Evolutionary conservation across 2,888 invertebrate genomes (phyloP).

Genomic region (Arge pagana): DNA sequence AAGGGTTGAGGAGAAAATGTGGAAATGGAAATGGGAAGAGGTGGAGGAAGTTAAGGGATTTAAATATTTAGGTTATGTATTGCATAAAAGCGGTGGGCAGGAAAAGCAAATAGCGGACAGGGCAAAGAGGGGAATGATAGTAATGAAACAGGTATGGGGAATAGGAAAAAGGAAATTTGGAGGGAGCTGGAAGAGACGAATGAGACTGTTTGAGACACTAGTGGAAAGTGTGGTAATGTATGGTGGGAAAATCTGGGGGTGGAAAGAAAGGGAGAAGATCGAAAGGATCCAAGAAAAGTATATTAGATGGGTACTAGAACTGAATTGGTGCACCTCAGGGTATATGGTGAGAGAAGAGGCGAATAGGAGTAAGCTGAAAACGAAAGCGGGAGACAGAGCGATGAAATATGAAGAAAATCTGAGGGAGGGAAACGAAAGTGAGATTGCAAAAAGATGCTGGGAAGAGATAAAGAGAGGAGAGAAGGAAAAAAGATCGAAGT

Average conservation of each 20-base stretch:
- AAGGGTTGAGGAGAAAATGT: neutral
- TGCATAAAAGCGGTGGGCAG: neutral
- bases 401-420: constrained; percentile 19
- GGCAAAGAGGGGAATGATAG: neutral
- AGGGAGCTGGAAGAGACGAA: constrained; percentile 15
- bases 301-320: constrained; percentile 15
- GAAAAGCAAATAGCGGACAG: neutral
- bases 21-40: neutral
- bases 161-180: too few relatives aligned
- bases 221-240: constrained; percentile 15
- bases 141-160: neutral
- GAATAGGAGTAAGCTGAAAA: constrained; percentile 16
- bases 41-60: neutral
- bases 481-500: neutral
- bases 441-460: neutral
- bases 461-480: neutral
- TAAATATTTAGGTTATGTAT: neutral
- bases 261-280: constrained; percentile 13
- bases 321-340: constrained; percentile 10
- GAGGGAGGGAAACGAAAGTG: neutral
- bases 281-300: constrained; percentile 18
- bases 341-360: constrained; percentile 14
- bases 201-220: constrained; percentile 15
- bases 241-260: constrained; percentile 17
- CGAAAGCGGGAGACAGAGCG: constrained; percentile 15